Evolutionary conservation across 2,888 invertebrate genomes (phyloP).

Genomic region (Boloria euphrosyne): DNA sequence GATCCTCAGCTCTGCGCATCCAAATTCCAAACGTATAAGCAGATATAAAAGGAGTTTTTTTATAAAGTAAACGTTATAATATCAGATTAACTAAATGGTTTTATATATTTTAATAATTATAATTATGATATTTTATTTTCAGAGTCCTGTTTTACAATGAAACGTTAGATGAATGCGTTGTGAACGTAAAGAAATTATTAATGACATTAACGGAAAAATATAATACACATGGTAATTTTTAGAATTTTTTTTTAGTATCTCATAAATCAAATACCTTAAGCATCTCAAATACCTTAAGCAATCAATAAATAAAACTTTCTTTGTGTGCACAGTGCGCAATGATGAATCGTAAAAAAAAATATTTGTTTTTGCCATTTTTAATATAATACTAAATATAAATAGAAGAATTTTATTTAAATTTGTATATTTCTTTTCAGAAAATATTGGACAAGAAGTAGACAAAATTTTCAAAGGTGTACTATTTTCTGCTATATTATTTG

Average conservation of each 20-base stretch:
- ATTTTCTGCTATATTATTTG: constrained; percentile 57
- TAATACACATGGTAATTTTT: constrained; percentile 48
- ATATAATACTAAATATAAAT: too few species aligned
- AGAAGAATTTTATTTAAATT: background rate
- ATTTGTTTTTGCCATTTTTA: too few species aligned
- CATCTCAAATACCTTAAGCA: background rate
- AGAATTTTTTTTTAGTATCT: constrained; percentile 36
- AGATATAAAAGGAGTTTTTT: too few species aligned
- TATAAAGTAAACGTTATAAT: too few species aligned
- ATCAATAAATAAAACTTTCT: too few species aligned
- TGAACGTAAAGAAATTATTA: constrained; percentile 54
- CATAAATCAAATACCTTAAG: too few species aligned
- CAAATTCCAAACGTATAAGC: too few species aligned
- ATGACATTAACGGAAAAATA: constrained; percentile 48
- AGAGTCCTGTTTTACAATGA: constrained; percentile 58
- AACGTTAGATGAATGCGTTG: constrained; percentile 52
- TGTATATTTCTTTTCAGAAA: constrained; percentile 51
- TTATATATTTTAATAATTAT: background rate
- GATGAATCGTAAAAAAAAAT: too few species aligned
- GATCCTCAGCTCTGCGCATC: too few species aligned
- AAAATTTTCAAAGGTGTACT: constrained; percentile 58
- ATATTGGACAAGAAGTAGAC: constrained; percentile 55
- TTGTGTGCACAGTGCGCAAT: too few species aligned
- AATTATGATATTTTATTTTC: constrained; percentile 1
- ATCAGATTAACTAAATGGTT: too few species aligned